Conservation (phyloP, 2,113 vertebrate species). For the Apteryx mantelli region DNA sequence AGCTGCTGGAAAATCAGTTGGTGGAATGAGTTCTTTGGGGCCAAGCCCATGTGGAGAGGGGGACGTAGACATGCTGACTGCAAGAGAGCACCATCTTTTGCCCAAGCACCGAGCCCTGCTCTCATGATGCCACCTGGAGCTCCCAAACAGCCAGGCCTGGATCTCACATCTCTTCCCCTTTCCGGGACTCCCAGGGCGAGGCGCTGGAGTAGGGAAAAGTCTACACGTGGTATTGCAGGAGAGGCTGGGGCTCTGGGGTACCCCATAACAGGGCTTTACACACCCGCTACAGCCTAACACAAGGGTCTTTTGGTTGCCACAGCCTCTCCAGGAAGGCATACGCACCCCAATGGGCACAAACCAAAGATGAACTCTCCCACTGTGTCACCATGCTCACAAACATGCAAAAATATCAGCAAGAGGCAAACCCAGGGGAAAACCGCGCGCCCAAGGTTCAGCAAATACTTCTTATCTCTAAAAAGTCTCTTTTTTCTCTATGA, state of each 20-base stretch:
- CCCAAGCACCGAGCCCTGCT: accelerated
- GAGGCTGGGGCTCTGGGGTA: background rate
- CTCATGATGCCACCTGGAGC: background rate
- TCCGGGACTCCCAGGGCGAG: background rate
- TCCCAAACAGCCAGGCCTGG: no score
- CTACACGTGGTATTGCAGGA: background rate
- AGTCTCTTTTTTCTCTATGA: background rate
- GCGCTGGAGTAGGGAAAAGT: background rate
- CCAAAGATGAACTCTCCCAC: background rate
- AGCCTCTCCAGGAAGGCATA: background rate
- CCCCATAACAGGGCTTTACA: background rate
- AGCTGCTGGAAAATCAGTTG: background rate
- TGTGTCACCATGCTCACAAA: background rate
- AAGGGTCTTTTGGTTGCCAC: background rate
- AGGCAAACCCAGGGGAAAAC: background rate
- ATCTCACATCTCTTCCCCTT: no score
- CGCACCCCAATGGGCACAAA: no score
- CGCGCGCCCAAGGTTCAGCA: accelerated
- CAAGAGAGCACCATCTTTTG: background rate
- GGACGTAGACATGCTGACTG: background rate
- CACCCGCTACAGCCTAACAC: background rate
- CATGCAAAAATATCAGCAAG: background rate
- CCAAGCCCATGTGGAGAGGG: accelerated
- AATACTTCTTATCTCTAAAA: background rate
- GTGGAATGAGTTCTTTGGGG: background rate